These are phyloP conservation scores for Taxidea taxus DNA, from an alignment of 2,113 vertebrate species.

Conservation along the genomic window DNA sequence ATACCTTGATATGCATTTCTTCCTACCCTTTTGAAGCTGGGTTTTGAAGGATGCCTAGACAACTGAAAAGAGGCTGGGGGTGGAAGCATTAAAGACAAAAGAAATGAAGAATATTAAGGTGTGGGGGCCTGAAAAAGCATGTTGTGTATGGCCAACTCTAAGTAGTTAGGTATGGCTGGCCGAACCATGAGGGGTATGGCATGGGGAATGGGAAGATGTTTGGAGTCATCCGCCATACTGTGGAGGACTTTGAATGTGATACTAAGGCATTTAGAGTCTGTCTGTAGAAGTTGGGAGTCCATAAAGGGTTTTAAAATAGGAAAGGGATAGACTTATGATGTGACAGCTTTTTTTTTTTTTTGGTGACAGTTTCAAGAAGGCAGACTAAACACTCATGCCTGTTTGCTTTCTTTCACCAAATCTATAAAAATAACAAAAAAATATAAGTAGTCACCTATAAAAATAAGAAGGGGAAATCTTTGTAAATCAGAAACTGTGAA, in stretches of 20 bases:
- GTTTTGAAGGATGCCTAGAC: background rate
- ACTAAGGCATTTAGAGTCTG: background rate
- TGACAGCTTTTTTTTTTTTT: background rate
- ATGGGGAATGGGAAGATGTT: background rate
- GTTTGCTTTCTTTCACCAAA: conserved; percentile 20
- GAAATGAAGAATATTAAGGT: background rate
- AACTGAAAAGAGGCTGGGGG: background rate
- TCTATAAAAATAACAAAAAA: background rate
- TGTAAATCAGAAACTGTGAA: background rate
- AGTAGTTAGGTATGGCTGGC: background rate
- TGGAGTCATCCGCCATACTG: background rate
- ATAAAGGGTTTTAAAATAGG: background rate
- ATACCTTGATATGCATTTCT: background rate
- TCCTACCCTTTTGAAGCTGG: background rate
- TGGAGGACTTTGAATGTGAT: background rate
- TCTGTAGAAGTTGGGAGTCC: background rate
- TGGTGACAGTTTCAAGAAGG: background rate
- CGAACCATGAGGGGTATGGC: background rate
- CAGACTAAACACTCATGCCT: background rate
- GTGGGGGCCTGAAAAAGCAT: background rate
- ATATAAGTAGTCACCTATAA: background rate
- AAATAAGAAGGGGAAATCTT: background rate
- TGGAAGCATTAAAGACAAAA: background rate
- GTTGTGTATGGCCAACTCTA: background rate
- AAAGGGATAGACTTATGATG: conserved; percentile 8